A percentile compares a stretch with the other conserved stretches of the same genome.
Evolutionary conservation across 2,888 invertebrate genomes (phyloP).

Genomic region (Adela reaumurella): DNA sequence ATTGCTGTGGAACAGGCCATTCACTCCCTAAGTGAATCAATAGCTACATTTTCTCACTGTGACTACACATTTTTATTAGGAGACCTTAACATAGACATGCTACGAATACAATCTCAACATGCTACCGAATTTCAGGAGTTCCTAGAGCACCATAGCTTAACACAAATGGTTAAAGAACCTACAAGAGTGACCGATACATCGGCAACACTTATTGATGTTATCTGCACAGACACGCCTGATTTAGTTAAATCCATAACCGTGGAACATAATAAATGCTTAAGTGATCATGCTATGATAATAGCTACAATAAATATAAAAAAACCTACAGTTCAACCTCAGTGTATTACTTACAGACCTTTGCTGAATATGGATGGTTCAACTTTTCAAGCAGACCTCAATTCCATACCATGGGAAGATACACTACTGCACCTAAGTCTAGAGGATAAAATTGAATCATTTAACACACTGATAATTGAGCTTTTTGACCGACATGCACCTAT

Average conservation of each 20-base stretch:
- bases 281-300: conserved; percentile 3
- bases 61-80: conserved; percentile 1
- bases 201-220: conserved; percentile 1
- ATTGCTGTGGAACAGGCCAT: neutral
- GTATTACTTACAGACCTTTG: neutral
- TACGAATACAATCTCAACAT: neutral
- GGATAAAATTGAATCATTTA: neutral
- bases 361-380: neutral
- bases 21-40: conserved; percentile 1
- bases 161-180: conserved; percentile 1
- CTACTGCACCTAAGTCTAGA: neutral
- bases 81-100: no score
- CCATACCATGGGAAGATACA: neutral
- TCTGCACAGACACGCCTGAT: conserved; percentile 1
- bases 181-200: neutral
- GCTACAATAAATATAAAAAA: neutral
- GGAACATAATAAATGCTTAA: neutral
- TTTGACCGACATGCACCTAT: conserved; percentile 2
- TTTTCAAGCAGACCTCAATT: neutral
- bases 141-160: conserved; percentile 1
- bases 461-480: neutral
- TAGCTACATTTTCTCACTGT: neutral
- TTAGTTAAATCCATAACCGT: neutral
- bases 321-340: neutral
- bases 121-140: conserved; percentile 1